Evolutionary conservation across 2,797 vertebrate species (phyloP).

Genomic region (Lepus oiostolus): DNA sequence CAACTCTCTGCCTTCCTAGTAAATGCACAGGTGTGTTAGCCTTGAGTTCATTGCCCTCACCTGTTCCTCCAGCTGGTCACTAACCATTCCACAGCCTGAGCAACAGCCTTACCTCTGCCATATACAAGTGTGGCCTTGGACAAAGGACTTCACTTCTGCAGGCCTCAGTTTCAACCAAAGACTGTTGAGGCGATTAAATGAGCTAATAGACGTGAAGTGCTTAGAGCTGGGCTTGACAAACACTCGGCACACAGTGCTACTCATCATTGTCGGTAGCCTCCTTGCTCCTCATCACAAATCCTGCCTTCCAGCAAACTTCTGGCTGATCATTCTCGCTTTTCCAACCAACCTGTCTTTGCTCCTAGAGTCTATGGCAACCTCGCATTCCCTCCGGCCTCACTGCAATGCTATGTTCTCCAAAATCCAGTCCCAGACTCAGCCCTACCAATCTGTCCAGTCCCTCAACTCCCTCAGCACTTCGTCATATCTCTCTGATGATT

Average conservation of each 20-base stretch:
- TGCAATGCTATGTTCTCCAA: not conserved
- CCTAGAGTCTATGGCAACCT: not conserved
- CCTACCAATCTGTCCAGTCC: not conserved
- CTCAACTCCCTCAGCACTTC: not conserved
- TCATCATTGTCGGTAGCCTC: not conserved
- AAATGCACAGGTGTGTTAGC: not conserved
- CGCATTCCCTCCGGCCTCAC: not conserved
- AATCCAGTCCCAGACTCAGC: not conserved
- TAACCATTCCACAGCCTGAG: not conserved
- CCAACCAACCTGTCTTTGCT: not conserved
- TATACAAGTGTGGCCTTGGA: not conserved
- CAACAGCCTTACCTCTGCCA: not conserved
- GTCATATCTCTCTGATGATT: not conserved
- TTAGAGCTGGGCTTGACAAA: not conserved
- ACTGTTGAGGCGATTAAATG: not conserved
- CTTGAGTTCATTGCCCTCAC: not conserved
- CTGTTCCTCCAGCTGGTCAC: not conserved
- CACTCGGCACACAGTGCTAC: not conserved
- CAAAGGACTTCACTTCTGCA: not conserved
- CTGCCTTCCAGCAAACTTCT: conserved; percentile 27
- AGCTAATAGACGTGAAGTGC: not conserved
- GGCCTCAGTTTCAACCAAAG: conserved; percentile 20
- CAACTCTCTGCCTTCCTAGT: not conserved
- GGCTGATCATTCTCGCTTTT: not conserved
- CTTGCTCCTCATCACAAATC: not conserved